Percentiles rank a stretch among this genome's conserved stretches.
Conservation (phyloP, 2,888 invertebrate genomes). For the Mesorhabditis belari region DNA sequence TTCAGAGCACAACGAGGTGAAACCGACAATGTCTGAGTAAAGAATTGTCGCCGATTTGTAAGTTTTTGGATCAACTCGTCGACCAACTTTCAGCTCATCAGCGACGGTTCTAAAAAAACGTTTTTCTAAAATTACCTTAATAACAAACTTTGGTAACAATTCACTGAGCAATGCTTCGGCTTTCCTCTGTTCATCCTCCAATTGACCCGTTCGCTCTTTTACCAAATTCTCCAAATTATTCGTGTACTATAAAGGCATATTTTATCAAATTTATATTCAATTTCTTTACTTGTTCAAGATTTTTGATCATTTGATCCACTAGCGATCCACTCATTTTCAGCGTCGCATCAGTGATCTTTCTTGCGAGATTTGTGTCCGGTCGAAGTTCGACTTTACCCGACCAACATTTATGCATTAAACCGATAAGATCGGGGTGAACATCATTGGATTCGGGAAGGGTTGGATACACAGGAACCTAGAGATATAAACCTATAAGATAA, state of each 20-base stretch:
- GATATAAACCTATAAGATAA: no score
- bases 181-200: constrained; percentile 36
- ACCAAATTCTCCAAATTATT: constrained; percentile 38
- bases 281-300: constrained; percentile 21
- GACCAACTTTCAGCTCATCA: constrained; percentile 37
- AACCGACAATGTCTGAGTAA: constrained; percentile 51
- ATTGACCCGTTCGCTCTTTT: constrained; percentile 32
- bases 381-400: constrained; percentile 14
- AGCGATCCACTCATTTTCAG: constrained; percentile 49
- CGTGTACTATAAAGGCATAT: constrained; percentile 26
- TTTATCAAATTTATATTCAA: not conserved
- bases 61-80: constrained; percentile 26
- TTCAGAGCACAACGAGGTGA: constrained; percentile 49
- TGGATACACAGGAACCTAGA: constrained; percentile 32
- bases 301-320: constrained; percentile 49
- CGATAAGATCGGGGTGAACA: constrained; percentile 39
- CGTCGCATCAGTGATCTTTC: constrained; percentile 49
- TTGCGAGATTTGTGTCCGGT: constrained; percentile 34
- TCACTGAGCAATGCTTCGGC: constrained; percentile 41
- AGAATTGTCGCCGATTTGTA: constrained; percentile 43
- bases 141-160: constrained; percentile 35
- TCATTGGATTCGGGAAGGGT: constrained; percentile 20
- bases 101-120: constrained; percentile 27
- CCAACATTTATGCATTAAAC: constrained; percentile 32
- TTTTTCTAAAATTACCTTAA: not conserved